phyloP scores from a whole-genome alignment of 2,113 vertebrate genomes.

The Limanda limanda region DNA sequence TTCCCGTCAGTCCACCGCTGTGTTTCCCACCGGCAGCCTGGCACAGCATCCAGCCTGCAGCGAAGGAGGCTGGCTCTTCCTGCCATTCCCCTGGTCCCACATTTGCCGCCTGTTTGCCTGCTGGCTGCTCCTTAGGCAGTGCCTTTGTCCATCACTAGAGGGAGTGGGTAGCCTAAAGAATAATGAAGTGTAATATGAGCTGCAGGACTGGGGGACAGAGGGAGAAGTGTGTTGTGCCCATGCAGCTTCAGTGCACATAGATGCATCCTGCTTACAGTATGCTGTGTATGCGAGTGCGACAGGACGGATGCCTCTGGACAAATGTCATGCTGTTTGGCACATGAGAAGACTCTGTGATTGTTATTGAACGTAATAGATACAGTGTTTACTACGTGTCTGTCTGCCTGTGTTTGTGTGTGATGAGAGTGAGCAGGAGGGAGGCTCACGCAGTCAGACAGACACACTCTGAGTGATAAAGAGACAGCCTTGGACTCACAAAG shows the following conservation, averaged over 20 bases:
- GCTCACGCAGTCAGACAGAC: slow-evolving; percentile 9
- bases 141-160: slow-evolving; percentile 80
- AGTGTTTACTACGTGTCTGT: slow-evolving; percentile 1
- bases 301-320: background rate
- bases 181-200: slow-evolving; percentile 41
- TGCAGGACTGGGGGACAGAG: slow-evolving; percentile 29
- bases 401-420: slow-evolving; percentile 10
- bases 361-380: slow-evolving; percentile 21
- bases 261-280: slow-evolving; percentile 10
- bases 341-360: slow-evolving; percentile 11
- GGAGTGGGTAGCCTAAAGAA: slow-evolving; percentile 78
- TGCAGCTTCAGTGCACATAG: slow-evolving; percentile 8
- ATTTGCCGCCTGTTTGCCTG: slow-evolving; percentile 38
- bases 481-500: slow-evolving; percentile 30
- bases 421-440: background rate
- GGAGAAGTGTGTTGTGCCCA: background rate
- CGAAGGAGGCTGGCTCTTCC: slow-evolving; percentile 36
- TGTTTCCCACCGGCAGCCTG: slow-evolving; percentile 28
- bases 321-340: background rate
- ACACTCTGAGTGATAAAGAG: slow-evolving; percentile 25
- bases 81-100: slow-evolving; percentile 31
- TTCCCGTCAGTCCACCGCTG: slow-evolving; percentile 18
- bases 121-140: slow-evolving; percentile 72
- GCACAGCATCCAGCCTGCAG: slow-evolving; percentile 29
- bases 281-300: background rate